These are phyloP conservation scores for Delphinus delphis DNA, from an alignment of 2,113 vertebrate genomes.

Conservation along the genomic window DNA sequence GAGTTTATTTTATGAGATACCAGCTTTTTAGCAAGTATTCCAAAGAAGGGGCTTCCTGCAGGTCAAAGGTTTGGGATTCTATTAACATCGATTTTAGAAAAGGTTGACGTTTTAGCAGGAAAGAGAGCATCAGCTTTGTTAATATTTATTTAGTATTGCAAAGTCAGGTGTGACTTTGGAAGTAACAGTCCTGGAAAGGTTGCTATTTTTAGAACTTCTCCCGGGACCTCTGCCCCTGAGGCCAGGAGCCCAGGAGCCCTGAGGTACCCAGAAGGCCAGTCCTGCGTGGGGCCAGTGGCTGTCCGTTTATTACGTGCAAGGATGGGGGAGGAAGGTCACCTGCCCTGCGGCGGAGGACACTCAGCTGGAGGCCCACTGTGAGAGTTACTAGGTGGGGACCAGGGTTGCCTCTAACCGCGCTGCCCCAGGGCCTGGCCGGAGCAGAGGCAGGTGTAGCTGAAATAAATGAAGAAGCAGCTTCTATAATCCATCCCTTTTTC, in stretches of 20 bases:
- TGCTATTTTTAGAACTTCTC: background rate
- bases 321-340: background rate
- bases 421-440: background rate
- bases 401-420: background rate
- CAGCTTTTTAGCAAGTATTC: background rate
- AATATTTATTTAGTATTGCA: background rate
- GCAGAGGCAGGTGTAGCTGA: background rate
- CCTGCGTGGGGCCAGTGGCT: background rate
- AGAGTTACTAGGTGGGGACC: background rate
- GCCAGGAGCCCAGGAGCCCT: background rate
- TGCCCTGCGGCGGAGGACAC: background rate
- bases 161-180: constrained; percentile 22
- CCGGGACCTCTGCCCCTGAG: background rate
- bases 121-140: background rate
- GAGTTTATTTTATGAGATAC: background rate
- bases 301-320: background rate
- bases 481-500: background rate
- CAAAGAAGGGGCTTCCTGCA: background rate
- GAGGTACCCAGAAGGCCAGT: background rate
- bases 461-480: background rate
- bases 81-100: background rate
- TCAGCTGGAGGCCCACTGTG: accelerated
- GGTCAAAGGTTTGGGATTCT: background rate
- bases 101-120: background rate
- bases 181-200: background rate